Evolutionary conservation across 2,888 invertebrate species (phyloP), one percentile per base, ranked within the genome.

Genomic region (Aphidoletes aphidimyza): DNA sequence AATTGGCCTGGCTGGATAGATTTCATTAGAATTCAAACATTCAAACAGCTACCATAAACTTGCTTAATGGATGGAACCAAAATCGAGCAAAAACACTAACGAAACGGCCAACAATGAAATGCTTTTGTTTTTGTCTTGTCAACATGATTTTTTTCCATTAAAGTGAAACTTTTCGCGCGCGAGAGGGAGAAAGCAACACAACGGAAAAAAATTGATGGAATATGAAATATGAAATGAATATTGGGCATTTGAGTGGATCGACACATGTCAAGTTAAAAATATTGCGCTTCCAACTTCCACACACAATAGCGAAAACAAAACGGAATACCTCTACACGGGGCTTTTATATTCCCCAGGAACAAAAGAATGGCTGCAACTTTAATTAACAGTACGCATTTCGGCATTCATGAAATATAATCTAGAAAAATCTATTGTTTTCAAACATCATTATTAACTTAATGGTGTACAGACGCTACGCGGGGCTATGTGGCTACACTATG

Each of bases 401-500:
- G 22, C 54, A 54, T 54, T n/a, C 22, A 54, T 54, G 22, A 54
- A 54, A 54, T 22, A n/a, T 22, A 22, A 6, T 22, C 22, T n/a
- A n/a, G n/a, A n/a, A 54, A 54, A 54, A 54, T 22, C 54, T 54
- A 54, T 54, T 54, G 54, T 54, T 54, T 47, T 22, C 9, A 17
- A 54, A 54, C 54, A 54, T 54, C 22, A 54, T 54, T 54, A 54
- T 54, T 54, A 22, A 54, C 22, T 54, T 54, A 54, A 54, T 47
- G 47, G 5, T 39, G 54, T 54, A 22, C 22, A 2, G 6, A 11
- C 22, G 54, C 54, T n/a, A n/a, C 22, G 22, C 2, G 22, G 3
- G n/a, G 2, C 54, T 22, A 5, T 54, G 22, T 54, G 22, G n/a
- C n/a, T n/a, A n/a, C n/a, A n/a, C n/a, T n/a, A n/a, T 54, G 19